Conservation (phyloP, 2,797 vertebrate genomes). For the Podarcis lilfordi region DNA sequence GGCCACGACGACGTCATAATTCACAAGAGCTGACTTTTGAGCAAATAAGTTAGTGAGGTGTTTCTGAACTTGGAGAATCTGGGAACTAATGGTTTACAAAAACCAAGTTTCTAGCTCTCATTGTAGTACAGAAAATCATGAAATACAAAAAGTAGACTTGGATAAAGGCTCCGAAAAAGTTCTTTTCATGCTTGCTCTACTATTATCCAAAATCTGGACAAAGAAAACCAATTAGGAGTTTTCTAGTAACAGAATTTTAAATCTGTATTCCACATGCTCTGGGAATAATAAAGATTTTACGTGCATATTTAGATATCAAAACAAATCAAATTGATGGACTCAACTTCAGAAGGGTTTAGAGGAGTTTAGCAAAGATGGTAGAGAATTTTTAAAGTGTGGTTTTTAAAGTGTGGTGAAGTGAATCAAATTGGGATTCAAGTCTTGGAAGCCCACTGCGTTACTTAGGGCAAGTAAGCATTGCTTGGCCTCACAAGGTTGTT, state of each 20-base stretch:
- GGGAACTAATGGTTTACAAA: neutral
- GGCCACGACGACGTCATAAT: neutral
- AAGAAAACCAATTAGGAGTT: neutral
- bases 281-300: neutral
- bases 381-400: neutral
- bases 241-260: neutral
- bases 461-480: neutral
- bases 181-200: neutral
- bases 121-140: neutral
- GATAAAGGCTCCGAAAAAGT: neutral
- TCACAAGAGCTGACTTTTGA: neutral
- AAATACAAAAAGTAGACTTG: neutral
- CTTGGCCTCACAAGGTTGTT: neutral
- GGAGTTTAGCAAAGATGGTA: neutral
- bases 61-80: neutral
- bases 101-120: neutral
- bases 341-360: neutral
- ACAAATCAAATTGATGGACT: neutral
- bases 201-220: neutral
- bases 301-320: neutral
- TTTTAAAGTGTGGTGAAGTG: neutral
- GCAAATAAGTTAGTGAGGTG: neutral
- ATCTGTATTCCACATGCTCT: neutral
- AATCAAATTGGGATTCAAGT: neutral
- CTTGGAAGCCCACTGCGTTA: no score